Percentiles rank a stretch among this genome's conserved stretches.
These are phyloP conservation scores for Pedetes capensis DNA, from an alignment of 2,113 vertebrate species.

Conservation along the genomic window DNA sequence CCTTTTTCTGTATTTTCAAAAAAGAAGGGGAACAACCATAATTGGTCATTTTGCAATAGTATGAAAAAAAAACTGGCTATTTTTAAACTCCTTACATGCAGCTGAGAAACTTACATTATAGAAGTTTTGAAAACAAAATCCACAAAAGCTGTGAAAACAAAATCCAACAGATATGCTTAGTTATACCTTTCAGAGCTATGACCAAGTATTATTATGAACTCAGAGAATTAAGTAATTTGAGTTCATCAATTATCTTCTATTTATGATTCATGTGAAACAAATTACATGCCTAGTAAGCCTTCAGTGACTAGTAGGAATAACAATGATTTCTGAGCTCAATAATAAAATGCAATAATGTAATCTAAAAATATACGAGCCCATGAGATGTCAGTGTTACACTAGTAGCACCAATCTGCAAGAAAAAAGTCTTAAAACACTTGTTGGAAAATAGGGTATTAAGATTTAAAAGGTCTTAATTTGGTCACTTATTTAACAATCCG, in stretches of 20 bases:
- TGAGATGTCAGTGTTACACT: neutral
- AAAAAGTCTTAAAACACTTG: neutral
- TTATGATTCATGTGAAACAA: neutral
- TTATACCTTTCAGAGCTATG: neutral
- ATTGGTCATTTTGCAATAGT: neutral
- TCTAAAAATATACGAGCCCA: neutral
- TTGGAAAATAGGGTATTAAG: neutral
- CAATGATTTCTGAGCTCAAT: neutral
- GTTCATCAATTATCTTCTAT: neutral
- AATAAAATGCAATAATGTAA: neutral
- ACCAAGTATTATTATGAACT: neutral
- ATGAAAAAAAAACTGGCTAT: neutral
- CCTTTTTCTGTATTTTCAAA: constrained; percentile 19
- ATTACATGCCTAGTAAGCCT: neutral
- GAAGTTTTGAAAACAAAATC: constrained; percentile 34
- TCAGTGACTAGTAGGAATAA: neutral
- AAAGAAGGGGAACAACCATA: neutral
- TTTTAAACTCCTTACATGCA: neutral
- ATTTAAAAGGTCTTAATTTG: neutral
- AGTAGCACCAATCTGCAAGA: neutral
- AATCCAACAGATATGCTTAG: neutral
- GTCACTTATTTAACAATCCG: neutral
- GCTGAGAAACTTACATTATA: neutral
- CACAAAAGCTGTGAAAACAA: neutral
- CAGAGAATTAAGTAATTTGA: neutral